Evolutionary conservation across 2,113 vertebrate genomes (phyloP).

Genomic region (Tenrec ecaudatus): DNA sequence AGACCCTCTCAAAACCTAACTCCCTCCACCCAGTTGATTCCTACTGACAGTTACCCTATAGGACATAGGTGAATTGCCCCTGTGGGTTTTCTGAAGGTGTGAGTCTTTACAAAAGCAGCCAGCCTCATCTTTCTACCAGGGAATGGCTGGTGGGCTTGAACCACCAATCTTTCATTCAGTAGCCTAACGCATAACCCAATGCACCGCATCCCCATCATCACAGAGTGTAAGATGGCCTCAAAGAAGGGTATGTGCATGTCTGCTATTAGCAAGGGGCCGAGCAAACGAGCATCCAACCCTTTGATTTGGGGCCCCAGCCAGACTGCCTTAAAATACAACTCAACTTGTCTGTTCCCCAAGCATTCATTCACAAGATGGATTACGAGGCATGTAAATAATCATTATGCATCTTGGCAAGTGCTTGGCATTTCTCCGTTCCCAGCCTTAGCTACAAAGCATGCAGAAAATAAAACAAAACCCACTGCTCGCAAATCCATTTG

Average conservation of each 20-base stretch:
- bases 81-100: too few species aligned
- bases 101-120: too few species aligned
- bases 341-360: neutral
- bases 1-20: neutral
- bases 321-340: neutral
- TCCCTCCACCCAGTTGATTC: too few species aligned
- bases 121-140: too few species aligned
- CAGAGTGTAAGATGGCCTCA: fast-evolving
- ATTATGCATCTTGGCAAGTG: too few species aligned
- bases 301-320: neutral
- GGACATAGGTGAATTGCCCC: too few species aligned
- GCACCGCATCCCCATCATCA: neutral
- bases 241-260: neutral
- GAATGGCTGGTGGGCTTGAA: too few species aligned
- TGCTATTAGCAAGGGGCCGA: neutral
- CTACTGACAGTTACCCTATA: too few species aligned
- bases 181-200: too few species aligned
- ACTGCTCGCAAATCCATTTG: too few species aligned
- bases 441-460: neutral
- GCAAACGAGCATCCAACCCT: neutral
- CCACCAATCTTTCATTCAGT: too few species aligned
- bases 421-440: neutral
- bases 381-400: fast-evolving
- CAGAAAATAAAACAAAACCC: too few species aligned
- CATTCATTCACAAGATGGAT: neutral